Percentiles rank a stretch among this genome's conserved stretches.
Evolutionary conservation across 2,113 vertebrate species (phyloP).

Genomic region (Antechinus flavipes): DNA sequence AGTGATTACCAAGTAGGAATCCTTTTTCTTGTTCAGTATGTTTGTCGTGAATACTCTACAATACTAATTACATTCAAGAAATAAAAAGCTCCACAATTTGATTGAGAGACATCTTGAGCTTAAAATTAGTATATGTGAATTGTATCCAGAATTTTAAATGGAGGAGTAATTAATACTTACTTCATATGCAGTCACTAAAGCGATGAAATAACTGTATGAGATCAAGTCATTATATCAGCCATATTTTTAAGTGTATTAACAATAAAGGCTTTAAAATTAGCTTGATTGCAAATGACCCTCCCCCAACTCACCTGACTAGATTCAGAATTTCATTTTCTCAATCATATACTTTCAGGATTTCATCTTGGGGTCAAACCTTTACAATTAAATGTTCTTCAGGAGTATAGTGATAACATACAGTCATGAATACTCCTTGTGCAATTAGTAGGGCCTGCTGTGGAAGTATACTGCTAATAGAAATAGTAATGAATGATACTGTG

Average conservation of each 20-base stretch:
- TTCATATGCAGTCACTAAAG: constrained; percentile 61
- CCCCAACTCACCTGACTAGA: constrained; percentile 39
- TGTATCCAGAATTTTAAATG: constrained; percentile 69
- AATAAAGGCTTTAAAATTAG: constrained; percentile 65
- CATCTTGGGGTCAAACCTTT: constrained; percentile 65
- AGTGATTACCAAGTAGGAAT: constrained; percentile 63
- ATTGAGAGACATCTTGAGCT: constrained; percentile 72
- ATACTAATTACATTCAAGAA: constrained; percentile 57
- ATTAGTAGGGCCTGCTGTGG: constrained; percentile 73
- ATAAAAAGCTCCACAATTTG: constrained; percentile 63
- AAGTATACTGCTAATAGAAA: constrained; percentile 74
- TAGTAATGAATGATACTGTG: constrained; percentile 55
- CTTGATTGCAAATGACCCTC: constrained; percentile 62
- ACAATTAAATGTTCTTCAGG: constrained; percentile 68
- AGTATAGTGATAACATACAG: constrained; percentile 57
- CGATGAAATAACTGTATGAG: constrained; percentile 53
- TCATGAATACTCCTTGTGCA: constrained; percentile 67
- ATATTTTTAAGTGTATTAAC: constrained; percentile 67
- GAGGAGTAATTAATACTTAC: constrained; percentile 60
- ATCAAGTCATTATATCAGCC: constrained; percentile 54
- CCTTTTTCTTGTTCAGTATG: constrained; percentile 54
- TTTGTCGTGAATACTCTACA: constrained; percentile 54
- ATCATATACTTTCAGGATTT: constrained; percentile 60
- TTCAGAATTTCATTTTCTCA: constrained; percentile 63
- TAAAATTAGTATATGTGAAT: constrained; percentile 68